Evolutionary conservation across 2,888 invertebrate species (phyloP), one percentile per base, ranked within the genome.

Genomic region (Drosophila mimica): DNA sequence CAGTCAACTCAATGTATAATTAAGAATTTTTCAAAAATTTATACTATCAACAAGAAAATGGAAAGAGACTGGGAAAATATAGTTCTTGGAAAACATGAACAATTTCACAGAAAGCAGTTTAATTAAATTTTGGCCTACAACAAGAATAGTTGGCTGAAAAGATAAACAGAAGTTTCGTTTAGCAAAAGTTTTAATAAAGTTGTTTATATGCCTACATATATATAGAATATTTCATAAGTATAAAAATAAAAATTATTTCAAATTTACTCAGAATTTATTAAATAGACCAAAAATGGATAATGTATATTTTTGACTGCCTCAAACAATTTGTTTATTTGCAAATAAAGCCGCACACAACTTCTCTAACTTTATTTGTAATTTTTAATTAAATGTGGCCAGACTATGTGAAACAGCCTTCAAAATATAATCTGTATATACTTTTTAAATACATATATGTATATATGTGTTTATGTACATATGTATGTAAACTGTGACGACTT

Each of bases 401-500:
- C 60, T 49, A 51, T 52, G 56, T 61, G 64, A 36, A 40, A 58
- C 67, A 74, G 65, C 70, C 79, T 71, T 48, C 70, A 54, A 64
- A 62, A 62, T 54, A 68, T 63, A 69, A 60, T 49, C 80, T 83
- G 86, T 77, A 65, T 74, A n/a, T 30, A 30, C 30, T 36, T 54
- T 25, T 36, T 31, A 31, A 7, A 31, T 7, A 31, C 7, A 7
- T 7, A 7, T 31, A 31, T 31, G 8, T 31, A 31, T 9, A n/a
- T n/a, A 9, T n/a, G 0, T 9, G 17, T 40, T 1, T 17, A 17
- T 20, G 0, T 2, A 2, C 8, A 68, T 2, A 48, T 74, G 71
- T 85, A 88, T 85, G 72, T 77, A 75, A 82, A 85, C 82, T 79
- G 79, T 82, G 84, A 68, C 56, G 65, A 43, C 49, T 62, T n/a